These are phyloP conservation scores for Drosophila orosa DNA, from an alignment of 1,140 invertebrate species.

Conservation along the genomic window DNA sequence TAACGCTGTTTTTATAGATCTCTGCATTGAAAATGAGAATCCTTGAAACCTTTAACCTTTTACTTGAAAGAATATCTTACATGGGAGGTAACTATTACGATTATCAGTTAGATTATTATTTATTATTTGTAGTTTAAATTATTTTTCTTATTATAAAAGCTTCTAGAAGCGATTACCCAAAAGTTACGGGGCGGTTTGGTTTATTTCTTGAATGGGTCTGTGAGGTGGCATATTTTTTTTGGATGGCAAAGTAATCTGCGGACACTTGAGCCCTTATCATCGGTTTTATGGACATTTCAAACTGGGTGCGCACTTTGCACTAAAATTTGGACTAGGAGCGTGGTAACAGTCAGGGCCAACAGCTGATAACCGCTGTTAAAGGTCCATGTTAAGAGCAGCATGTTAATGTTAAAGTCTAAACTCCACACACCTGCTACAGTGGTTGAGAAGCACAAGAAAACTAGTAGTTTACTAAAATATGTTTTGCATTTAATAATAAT, in stretches of 20 bases:
- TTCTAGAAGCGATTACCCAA: not conserved
- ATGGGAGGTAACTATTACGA: too few relatives aligned
- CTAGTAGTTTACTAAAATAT: not conserved
- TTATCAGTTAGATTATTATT: too few relatives aligned
- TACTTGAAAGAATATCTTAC: not conserved
- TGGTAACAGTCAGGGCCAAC: slow-evolving; percentile 39
- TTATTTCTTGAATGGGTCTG: slow-evolving; percentile 19
- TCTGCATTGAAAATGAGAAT: not conserved
- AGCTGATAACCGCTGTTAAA: slow-evolving; percentile 48
- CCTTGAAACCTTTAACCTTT: not conserved
- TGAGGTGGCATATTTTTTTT: slow-evolving; percentile 35
- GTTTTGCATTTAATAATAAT: not conserved
- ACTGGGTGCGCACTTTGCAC: slow-evolving; percentile 45
- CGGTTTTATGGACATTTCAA: slow-evolving; percentile 49
- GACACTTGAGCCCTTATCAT: slow-evolving; percentile 42
- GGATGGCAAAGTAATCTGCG: slow-evolving; percentile 16
- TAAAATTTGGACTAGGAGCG: slow-evolving; percentile 28
- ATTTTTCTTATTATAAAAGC: not conserved
- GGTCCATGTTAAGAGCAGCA: slow-evolving; percentile 21
- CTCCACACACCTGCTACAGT: slow-evolving; percentile 25
- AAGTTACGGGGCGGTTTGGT: too few relatives aligned
- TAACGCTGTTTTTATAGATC: not conserved
- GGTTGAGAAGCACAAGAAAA: not conserved
- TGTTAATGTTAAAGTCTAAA: slow-evolving; percentile 54
- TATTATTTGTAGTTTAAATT: too few relatives aligned